Conservation (phyloP, 2,113 vertebrate genomes). For the Struthidea cinerea region DNA sequence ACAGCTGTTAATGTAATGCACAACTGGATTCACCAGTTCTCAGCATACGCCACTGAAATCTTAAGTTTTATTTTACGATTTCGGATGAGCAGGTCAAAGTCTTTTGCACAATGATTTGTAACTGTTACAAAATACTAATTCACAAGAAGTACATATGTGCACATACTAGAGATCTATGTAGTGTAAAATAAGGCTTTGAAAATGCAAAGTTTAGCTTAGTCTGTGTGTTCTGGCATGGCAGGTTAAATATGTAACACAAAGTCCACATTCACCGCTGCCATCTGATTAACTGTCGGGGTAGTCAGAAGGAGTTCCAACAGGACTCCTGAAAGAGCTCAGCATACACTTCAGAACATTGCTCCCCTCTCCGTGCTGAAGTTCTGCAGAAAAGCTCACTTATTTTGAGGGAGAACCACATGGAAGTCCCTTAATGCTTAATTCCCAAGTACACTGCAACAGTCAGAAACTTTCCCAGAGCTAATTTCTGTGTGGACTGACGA, state of each 20-base stretch:
- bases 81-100: neutral
- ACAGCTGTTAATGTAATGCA: neutral
- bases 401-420: neutral
- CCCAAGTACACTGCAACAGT: neutral
- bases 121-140: neutral
- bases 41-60: neutral
- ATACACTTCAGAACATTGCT: neutral
- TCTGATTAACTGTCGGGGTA: neutral
- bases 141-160: neutral
- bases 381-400: neutral
- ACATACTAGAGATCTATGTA: neutral
- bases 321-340: neutral
- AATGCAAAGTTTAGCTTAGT: neutral
- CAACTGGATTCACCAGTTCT: neutral
- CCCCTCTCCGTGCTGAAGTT: neutral
- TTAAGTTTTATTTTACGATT: neutral
- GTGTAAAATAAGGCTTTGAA: neutral
- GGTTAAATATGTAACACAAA: neutral
- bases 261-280: neutral
- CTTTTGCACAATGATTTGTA: neutral
- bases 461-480: neutral
- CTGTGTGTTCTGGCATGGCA: neutral
- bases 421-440: neutral
- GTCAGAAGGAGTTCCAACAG: neutral
- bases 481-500: neutral